Conservation (phyloP, 2,797 vertebrate genomes). For the Neosilurus mollespiculum region DNA sequence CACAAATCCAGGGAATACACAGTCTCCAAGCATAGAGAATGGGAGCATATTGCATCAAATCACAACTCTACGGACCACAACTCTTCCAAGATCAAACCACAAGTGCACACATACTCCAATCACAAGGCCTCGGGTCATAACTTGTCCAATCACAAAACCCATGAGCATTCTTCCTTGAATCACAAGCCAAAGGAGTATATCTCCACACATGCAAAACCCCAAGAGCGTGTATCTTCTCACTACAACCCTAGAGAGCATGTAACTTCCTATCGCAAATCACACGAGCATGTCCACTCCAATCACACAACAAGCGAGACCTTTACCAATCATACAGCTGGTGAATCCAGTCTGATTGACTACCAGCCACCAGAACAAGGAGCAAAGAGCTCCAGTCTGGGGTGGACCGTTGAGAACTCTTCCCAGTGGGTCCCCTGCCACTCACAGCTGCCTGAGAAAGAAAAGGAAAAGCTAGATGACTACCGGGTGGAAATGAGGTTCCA, state of each 20-base stretch:
- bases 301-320: constrained; percentile 75
- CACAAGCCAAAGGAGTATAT: constrained; percentile 80
- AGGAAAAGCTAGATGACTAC: constrained; percentile 87
- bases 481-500: constrained; percentile 94
- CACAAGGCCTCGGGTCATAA: constrained; percentile 77
- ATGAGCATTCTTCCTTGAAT: constrained; percentile 74
- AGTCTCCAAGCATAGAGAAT: constrained; percentile 79
- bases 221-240: constrained; percentile 69
- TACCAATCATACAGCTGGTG: constrained; percentile 71
- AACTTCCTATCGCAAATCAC: constrained; percentile 59
- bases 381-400: constrained; percentile 77
- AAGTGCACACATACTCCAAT: constrained; percentile 75
- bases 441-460: constrained; percentile 84
- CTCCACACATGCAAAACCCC: constrained; percentile 81
- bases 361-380: constrained; percentile 58
- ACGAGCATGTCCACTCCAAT: constrained; percentile 71
- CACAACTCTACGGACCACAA: constrained; percentile 74
- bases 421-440: constrained; percentile 83
- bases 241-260: constrained; percentile 72
- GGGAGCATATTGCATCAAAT: constrained; percentile 73
- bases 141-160: constrained; percentile 74
- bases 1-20: constrained; percentile 81
- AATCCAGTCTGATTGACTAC: constrained; percentile 70
- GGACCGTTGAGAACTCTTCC: constrained; percentile 77
- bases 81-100: constrained; percentile 75